Base-by-base conservation (phyloP, 2,113 vertebrate species). In the Trematomus loennbergii region DNA sequence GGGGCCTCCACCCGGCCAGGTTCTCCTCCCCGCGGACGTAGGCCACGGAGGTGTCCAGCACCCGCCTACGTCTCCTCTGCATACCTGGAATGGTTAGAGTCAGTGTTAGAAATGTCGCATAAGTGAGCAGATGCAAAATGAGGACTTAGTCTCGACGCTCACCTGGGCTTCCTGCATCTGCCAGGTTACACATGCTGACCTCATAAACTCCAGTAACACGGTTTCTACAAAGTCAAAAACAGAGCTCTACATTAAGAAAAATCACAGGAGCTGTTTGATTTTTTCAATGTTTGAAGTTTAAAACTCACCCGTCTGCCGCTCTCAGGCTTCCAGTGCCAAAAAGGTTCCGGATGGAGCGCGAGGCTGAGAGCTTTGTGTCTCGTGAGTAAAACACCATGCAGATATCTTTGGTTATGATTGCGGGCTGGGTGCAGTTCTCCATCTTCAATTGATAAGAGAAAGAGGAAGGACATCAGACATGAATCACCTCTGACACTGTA, bases 361-460 rank as follows among this genome's bases (percentile, higher is more conserved):
- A 97, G 12, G 97, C 97, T 0, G 98, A 97, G 45, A 99, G 96
- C 88, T 98, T 99, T 81, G 97, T 95, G 0, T 99, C 98, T 2
- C 98, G 95, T 8, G 98, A 97, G 90, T 98, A 97, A 93, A 99
- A 99, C 72, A 99, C 97, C 98, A 99, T 99, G 93, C 97, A 97
- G 94, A 99, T 95, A 89, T 99, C 98, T 96, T 99, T 99, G 95
- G 98, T 99, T 92, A 99, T 93, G 66, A 98, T 94, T 0, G 98
- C 97, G 0, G 97, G 98, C 88, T 99, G 98, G 0, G 96, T 96
- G 87, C 98, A 99, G 89, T 96, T 98, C 94, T 98, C 97, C 97
- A 99, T 97, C 98, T 99, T 92, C 18, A 67, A 73, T 40, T 58
- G 45, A 85, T 67, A 65, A 78, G 72, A 79, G 15, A 67, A 72